phyloP scores from a whole-genome alignment of 2,888 invertebrate genomes.

The Acronicta leporina region DNA sequence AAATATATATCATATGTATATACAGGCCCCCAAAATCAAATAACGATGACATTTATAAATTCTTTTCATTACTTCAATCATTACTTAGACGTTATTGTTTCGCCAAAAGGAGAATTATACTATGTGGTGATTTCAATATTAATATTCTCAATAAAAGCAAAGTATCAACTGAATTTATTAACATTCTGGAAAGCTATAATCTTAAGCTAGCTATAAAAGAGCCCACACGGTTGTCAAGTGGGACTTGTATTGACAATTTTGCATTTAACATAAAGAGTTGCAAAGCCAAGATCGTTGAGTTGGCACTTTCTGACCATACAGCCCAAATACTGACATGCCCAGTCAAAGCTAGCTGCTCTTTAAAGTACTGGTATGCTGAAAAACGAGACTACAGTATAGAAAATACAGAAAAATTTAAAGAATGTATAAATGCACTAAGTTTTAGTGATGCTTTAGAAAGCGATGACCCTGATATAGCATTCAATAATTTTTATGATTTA shows the following conservation, averaged over 20 bases:
- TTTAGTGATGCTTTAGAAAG: not conserved
- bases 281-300: constrained; percentile 1
- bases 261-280: not conserved
- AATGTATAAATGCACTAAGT: not conserved
- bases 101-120: constrained; percentile 1
- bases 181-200: constrained; percentile 5
- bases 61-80: constrained; percentile 4
- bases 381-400: constrained; percentile 5
- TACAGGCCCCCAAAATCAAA: constrained; percentile 13
- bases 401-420: constrained; percentile 2
- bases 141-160: not conserved
- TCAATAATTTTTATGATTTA: constrained; percentile 3
- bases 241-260: constrained; percentile 2
- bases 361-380: constrained; percentile 4
- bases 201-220: constrained; percentile 2
- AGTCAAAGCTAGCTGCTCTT: constrained; percentile 1
- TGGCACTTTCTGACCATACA: constrained; percentile 7
- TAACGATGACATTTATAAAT: constrained; percentile 4
- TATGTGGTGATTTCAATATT: not conserved
- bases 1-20: constrained; percentile 14
- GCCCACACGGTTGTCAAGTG: constrained; percentile 5
- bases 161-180: not conserved
- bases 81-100: constrained; percentile 3
- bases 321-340: constrained; percentile 4
- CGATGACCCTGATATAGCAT: constrained; percentile 4